Evolutionary conservation across 2,888 invertebrate genomes (phyloP).

Genomic region (Entomobrya proxima): DNA sequence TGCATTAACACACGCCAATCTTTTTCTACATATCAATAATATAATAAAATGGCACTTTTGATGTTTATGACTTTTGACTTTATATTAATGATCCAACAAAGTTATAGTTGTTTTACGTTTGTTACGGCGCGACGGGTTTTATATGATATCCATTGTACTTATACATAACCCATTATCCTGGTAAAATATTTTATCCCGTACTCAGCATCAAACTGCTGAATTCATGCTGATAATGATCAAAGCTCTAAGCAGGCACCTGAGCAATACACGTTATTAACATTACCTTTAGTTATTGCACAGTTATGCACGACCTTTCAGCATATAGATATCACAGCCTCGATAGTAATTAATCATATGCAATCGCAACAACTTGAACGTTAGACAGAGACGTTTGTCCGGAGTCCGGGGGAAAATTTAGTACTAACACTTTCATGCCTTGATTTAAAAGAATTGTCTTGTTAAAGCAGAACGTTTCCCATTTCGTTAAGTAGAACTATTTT

Average conservation of each 20-base stretch:
- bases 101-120: conserved; percentile 8
- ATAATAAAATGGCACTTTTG: conserved; percentile 23
- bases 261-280: not conserved
- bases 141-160: conserved; percentile 20
- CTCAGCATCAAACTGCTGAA: not conserved
- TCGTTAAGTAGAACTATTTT: too few species aligned
- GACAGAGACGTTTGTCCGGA: too few species aligned
- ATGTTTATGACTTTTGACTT: conserved; percentile 34
- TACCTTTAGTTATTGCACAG: too few species aligned
- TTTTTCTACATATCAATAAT: conserved; percentile 4
- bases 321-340: too few species aligned
- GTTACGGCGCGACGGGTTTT: not conserved
- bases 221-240: not conserved
- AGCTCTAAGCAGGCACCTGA: conserved; percentile 20
- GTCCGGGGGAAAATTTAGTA: too few species aligned
- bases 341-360: too few species aligned
- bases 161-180: conserved; percentile 13
- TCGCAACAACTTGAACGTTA: too few species aligned
- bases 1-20: not conserved
- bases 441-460: too few species aligned
- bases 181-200: not conserved
- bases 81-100: conserved; percentile 17
- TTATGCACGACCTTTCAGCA: too few species aligned
- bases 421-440: too few species aligned
- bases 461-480: too few species aligned